Percentiles rank a stretch among this genome's conserved stretches.
Evolutionary conservation across 2,797 vertebrate species (phyloP).

Genomic region (Tokudaia muenninki): DNA sequence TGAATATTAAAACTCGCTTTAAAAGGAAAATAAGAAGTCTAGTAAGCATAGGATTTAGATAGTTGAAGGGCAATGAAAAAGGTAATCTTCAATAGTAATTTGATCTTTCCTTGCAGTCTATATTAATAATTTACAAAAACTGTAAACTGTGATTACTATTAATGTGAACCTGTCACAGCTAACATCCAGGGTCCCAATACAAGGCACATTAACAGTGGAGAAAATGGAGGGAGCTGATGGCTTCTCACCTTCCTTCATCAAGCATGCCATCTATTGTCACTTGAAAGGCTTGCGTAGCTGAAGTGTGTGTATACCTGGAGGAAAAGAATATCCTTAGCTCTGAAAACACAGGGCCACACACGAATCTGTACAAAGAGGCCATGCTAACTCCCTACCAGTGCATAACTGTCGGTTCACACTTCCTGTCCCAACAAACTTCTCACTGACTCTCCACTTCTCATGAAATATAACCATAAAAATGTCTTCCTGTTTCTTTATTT

Average conservation of each 20-base stretch:
- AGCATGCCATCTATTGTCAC: neutral
- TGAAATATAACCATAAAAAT: neutral
- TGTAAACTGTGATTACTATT: conserved; percentile 1
- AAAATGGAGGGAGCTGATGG: neutral
- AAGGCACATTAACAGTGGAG: neutral
- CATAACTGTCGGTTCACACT: neutral
- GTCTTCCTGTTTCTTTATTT: neutral
- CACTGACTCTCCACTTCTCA: neutral
- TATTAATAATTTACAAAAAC: neutral
- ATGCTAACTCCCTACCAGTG: neutral
- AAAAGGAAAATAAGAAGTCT: neutral
- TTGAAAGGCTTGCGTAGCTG: neutral
- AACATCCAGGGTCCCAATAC: neutral
- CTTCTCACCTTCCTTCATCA: neutral
- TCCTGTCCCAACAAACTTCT: neutral
- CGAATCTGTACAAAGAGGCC: neutral
- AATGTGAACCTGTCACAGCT: neutral
- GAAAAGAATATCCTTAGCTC: neutral
- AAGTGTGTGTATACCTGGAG: neutral
- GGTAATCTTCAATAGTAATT: neutral
- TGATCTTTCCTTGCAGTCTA: neutral
- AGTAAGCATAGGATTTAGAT: neutral
- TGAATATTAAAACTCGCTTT: neutral
- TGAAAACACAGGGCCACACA: neutral
- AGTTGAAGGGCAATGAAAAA: neutral